Base-by-base conservation (phyloP, 1,140 invertebrate genomes). In the Ptiloglossa arizonensis region DNA sequence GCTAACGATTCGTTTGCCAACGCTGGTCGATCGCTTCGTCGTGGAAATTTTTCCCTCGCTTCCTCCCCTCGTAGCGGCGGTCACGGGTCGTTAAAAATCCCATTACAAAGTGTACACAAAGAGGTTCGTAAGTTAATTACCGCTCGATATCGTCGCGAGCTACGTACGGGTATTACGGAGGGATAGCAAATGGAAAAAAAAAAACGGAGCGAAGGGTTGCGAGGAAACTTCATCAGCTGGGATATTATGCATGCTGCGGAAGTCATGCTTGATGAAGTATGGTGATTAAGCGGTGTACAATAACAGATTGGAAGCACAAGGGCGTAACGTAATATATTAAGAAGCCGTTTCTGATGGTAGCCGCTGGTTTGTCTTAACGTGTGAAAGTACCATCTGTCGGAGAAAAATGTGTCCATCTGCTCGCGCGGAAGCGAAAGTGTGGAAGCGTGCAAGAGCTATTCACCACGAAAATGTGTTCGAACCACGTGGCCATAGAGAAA, bases 301-400 rank as follows among this genome's bases (percentile, higher is more conserved):
- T 81, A 85, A 84, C 70, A 83, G 68, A 84, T 84, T 83, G 78
- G 73, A 84, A 74, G 73, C 73, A 70, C 29, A 41, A 74, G 69
- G 74, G 82, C 62, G 70, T 48, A 68, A 84, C 57, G 52, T 81
- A 70, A 84, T 81, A 81, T 81, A 85, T 85, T 80, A 71, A 78
- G 73, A 80, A 84, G 78, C 73, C 63, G 54, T 62, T 80, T 75
- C 67, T 63, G 67, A 64, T 32, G 69, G 82, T 83, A 80, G 69
- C 59, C 79, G 64, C 71, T 46, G 46, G 71, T 83, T 80, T 69
- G 71, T 80, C 81, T 80, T 67, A 68, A 84, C 70, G 67, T 54
- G 70, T 80, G 77, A 84, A 84, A 83, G 56, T 44, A 67, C 57
- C 82, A 80, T 83, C 48, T 83, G 82, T 83, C 72, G 48, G 52